These are phyloP conservation scores for Ischnura elegans DNA, from an alignment of 2,888 invertebrate genomes.

Conservation along the genomic window DNA sequence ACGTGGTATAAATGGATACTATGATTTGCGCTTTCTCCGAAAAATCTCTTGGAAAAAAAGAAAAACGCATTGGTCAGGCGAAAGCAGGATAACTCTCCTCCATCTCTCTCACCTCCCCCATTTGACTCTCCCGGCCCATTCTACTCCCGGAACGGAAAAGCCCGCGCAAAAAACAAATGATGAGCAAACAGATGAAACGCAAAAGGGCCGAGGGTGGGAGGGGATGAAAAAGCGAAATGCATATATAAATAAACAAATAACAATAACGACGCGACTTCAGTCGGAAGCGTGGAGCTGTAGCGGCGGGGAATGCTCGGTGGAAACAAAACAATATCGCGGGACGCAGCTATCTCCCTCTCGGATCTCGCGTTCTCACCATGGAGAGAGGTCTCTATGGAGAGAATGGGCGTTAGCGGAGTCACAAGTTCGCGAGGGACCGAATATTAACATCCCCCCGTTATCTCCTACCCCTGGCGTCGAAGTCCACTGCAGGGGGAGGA, in stretches of 20 bases:
- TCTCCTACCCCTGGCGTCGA: background rate
- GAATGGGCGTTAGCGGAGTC: constrained; percentile 3
- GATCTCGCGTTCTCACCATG: background rate
- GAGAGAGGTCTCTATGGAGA: background rate
- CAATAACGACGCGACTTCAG: constrained; percentile 38
- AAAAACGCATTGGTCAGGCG: background rate
- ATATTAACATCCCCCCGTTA: background rate
- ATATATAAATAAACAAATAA: background rate
- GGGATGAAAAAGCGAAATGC: background rate
- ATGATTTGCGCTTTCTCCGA: background rate
- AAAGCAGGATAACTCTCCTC: background rate
- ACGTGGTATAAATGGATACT: no score
- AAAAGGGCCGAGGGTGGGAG: background rate
- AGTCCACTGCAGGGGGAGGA: background rate
- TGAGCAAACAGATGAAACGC: constrained; percentile 3
- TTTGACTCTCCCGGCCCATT: background rate
- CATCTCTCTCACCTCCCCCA: background rate
- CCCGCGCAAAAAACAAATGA: background rate
- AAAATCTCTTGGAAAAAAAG: background rate
- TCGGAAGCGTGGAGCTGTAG: background rate
- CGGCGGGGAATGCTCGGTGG: background rate
- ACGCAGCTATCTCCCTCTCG: background rate
- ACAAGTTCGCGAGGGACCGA: background rate
- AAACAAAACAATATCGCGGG: background rate
- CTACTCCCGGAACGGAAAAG: constrained; percentile 25